Evolutionary conservation across 2,113 vertebrate genomes (phyloP).

Genomic region (Gavialis gangeticus): DNA sequence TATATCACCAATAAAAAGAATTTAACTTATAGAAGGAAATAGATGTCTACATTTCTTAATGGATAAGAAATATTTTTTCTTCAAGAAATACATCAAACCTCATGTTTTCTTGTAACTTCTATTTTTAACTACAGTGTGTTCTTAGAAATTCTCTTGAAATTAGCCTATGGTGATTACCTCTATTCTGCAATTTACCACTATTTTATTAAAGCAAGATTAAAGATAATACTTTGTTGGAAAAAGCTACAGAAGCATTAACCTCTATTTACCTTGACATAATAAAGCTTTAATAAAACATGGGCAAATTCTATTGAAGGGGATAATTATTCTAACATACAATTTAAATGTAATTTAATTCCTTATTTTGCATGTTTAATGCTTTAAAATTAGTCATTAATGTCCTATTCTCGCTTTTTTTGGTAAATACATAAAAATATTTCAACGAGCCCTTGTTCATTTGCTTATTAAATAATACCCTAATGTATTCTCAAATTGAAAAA

Average conservation of each 20-base stretch:
- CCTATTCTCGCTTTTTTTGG: slow-evolving; percentile 69
- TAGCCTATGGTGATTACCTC: slow-evolving; percentile 76
- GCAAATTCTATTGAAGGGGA: slow-evolving; percentile 78
- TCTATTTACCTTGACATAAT: slow-evolving; percentile 86
- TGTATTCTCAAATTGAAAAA: slow-evolving; percentile 73
- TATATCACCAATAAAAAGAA: not conserved
- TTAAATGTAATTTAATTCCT: slow-evolving; percentile 82
- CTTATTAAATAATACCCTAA: slow-evolving; percentile 72
- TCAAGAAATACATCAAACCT: slow-evolving; percentile 20
- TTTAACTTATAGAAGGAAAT: not conserved
- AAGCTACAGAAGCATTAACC: slow-evolving; percentile 82
- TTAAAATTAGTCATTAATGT: slow-evolving; percentile 82
- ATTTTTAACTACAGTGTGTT: slow-evolving; percentile 69
- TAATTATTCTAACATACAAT: slow-evolving; percentile 85
- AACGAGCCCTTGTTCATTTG: slow-evolving; percentile 52
- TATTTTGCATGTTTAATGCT: slow-evolving; percentile 80
- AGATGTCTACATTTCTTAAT: not conserved
- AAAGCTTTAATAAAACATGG: slow-evolving; percentile 85
- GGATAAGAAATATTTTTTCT: not conserved
- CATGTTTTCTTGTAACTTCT: slow-evolving; percentile 65
- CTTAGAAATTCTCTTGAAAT: slow-evolving; percentile 73
- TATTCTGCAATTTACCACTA: slow-evolving; percentile 80
- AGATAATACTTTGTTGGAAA: slow-evolving; percentile 81
- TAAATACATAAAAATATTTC: slow-evolving; percentile 74
- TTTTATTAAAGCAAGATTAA: slow-evolving; percentile 86